These are phyloP conservation scores for Labroides dimidiatus DNA, from an alignment of 2,797 vertebrate genomes.

Conservation along the genomic window DNA sequence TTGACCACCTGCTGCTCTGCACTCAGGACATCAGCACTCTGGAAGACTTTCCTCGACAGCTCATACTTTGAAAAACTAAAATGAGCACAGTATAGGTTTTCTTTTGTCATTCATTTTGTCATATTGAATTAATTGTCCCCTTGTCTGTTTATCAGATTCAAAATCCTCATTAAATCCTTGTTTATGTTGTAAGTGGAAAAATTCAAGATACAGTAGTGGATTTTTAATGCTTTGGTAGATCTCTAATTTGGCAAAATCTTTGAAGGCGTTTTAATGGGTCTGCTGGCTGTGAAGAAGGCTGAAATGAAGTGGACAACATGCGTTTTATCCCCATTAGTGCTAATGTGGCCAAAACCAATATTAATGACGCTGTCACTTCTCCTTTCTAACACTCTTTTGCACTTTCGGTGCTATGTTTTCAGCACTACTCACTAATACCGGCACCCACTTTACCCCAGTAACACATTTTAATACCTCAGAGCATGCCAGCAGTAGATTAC, in stretches of 20 bases:
- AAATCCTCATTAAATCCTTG: too few relatives aligned
- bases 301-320: not conserved
- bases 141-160: too few relatives aligned
- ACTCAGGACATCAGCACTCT: conserved; percentile 10
- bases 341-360: not conserved
- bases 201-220: not conserved
- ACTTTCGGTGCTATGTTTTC: conserved; percentile 37
- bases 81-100: too few relatives aligned
- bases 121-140: not conserved
- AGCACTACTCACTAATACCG: conserved; percentile 48
- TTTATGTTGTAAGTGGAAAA: not conserved
- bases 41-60: conserved; percentile 22
- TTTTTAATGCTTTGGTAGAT: not conserved
- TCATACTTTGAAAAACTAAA: not conserved
- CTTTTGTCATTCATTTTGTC: too few relatives aligned
- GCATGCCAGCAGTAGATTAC: conserved; percentile 67
- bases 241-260: conserved; percentile 1
- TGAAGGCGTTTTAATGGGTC: conserved; percentile 17
- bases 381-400: conserved; percentile 7
- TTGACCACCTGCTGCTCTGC: conserved; percentile 24
- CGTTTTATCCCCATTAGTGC: conserved; percentile 16
- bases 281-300: not conserved
- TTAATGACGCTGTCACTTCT: conserved; percentile 21
- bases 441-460: conserved; percentile 70
- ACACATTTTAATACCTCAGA: conserved; percentile 66